These are phyloP conservation scores for Drosophila gunungcola DNA, from an alignment of 1,140 invertebrate genomes.

Conservation along the genomic window DNA sequence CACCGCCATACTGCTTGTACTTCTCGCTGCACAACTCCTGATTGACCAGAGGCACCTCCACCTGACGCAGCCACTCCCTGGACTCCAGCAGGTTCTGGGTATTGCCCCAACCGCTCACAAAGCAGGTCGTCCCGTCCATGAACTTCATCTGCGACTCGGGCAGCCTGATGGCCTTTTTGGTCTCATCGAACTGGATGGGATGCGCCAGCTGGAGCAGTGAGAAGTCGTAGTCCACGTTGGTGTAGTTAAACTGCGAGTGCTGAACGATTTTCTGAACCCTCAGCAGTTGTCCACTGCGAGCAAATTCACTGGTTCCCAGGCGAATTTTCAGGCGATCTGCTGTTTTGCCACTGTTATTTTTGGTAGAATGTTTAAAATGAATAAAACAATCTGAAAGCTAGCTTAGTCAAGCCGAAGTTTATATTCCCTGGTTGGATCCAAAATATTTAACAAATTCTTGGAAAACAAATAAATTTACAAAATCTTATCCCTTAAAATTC, in stretches of 20 bases:
- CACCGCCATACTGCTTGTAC: conserved; percentile 84
- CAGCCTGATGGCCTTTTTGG: conserved; percentile 64
- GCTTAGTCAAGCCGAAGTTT: too few species aligned
- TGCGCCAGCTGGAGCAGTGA: conserved; percentile 76
- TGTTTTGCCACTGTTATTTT: conserved; percentile 62
- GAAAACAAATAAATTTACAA: too few species aligned
- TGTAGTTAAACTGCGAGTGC: conserved; percentile 73
- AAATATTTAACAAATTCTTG: too few species aligned
- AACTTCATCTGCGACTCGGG: conserved; percentile 61
- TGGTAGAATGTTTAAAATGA: neutral
- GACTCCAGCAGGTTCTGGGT: conserved; percentile 72
- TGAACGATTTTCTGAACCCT: conserved; percentile 73
- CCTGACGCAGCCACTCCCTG: conserved; percentile 75
- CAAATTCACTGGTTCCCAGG: conserved; percentile 66
- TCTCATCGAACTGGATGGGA: conserved; percentile 72
- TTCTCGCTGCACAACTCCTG: conserved; percentile 83
- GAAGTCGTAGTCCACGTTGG: conserved; percentile 83
- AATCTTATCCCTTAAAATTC: too few species aligned
- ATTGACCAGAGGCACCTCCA: conserved; percentile 85
- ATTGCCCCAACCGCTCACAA: conserved; percentile 85
- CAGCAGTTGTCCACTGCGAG: conserved; percentile 67
- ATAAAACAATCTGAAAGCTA: too few species aligned
- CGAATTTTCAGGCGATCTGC: conserved; percentile 65
- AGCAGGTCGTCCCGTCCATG: conserved; percentile 75
- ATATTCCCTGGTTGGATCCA: too few species aligned